Evolutionary conservation across 2,888 invertebrate genomes (phyloP), one percentile per base, ranked within the genome.

Genomic region (Chrysina gloriosa): DNA sequence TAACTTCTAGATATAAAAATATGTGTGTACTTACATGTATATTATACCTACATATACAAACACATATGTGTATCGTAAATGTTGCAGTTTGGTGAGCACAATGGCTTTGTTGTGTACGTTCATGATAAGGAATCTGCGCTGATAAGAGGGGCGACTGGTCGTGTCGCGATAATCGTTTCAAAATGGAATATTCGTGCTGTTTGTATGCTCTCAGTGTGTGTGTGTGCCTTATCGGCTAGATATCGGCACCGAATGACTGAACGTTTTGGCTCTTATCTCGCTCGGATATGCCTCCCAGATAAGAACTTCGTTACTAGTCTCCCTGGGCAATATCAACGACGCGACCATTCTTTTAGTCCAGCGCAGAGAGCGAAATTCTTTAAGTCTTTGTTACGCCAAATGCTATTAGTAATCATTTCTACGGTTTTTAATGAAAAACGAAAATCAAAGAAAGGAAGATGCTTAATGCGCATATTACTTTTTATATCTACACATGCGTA

Each of bases 131-230:
- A 78, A 80, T 80, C 79, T 80, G 77, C 78, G 77, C 73, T 76
- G 76, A 79, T 79, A 77, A 79, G 79, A 76, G 63, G 76, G 76
- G 78, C 77, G 79, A 78, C 76, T 77, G 79, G 79, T 78, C 79
- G 77, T 79, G 79, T 79, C 73, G 78, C 80, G 82, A 82, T 82
- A 81, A 80, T 79, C 77, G 76, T 79, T 82, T 80, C 81, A 81
- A 83, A 83, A 83, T 83, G 82, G 83, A 83, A 82, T 81, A 81
- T 82, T 83, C 82, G 82, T 83, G 82, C 81, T 81, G 80, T 82
- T 81, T 80, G 79, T 79, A 76, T 77, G 75, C 76, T 75, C 75
- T 61, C 58, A n/a, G n/a, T n/a, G n/a, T 61, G 42, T 27, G 58
- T 42, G 42, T 61, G 58, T 72, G 77, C 42, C 65, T 79, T 80